phyloP scores from a whole-genome alignment of 2,113 vertebrate species.

The Eptatretus burgeri region DNA sequence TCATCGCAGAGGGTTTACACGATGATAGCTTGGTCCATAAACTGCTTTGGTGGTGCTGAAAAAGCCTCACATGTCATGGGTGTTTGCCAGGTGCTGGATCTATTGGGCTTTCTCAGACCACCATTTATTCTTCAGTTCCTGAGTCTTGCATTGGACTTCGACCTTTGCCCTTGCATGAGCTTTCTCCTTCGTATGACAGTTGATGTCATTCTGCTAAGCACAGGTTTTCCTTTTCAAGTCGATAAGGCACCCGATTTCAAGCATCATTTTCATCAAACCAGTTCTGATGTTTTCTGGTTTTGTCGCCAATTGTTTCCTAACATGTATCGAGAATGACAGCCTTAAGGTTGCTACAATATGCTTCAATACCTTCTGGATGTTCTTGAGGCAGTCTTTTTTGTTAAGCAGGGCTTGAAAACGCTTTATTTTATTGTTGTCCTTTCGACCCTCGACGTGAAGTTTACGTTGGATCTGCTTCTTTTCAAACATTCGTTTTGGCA shows the following conservation, averaged over 20 bases:
- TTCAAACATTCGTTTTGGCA: neutral
- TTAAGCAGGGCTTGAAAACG: neutral
- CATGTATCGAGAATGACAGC: neutral
- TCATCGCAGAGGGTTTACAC: neutral
- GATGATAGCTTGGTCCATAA: neutral
- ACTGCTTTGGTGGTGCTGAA: neutral
- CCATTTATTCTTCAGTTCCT: slow-evolving; percentile 1
- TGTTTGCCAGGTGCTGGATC: neutral
- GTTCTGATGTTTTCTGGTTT: neutral
- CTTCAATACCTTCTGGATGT: neutral
- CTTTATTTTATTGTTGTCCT: neutral
- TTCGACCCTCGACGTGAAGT: neutral
- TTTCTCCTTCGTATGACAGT: neutral
- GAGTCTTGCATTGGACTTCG: neutral
- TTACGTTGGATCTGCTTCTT: neutral
- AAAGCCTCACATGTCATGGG: neutral
- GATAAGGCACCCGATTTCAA: neutral
- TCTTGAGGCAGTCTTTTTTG: neutral
- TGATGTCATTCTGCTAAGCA: neutral
- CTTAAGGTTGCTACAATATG: neutral
- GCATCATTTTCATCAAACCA: slow-evolving; percentile 2
- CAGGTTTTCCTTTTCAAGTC: neutral
- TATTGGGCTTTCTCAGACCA: neutral
- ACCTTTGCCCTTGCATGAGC: neutral
- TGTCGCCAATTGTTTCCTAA: neutral